Evolutionary conservation across 2,888 invertebrate species (phyloP), one percentile per base, ranked within the genome.

Genomic region (Spilosoma lubricipeda): DNA sequence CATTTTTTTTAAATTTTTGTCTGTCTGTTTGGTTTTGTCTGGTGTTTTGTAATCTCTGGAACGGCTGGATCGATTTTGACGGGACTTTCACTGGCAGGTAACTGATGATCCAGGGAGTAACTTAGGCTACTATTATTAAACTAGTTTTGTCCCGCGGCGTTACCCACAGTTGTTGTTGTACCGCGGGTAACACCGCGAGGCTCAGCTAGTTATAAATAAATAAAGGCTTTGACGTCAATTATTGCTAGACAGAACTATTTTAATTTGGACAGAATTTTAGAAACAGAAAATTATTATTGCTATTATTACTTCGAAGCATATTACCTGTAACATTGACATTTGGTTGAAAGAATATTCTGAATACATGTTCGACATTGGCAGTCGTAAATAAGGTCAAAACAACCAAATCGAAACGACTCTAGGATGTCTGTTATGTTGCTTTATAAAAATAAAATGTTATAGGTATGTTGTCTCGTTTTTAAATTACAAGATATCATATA

Each of bases 311-410:
- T 67, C 5, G 23, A 30, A 48, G 45, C 3, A 18, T 8, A 20
- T 23, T 48, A 30, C 20, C 8, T 30, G 45, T 67, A 45, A 45
- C 67, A 45, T 67, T 48, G 68, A 45, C 33, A 63, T 69, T 52
- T 30, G 63, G 52, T 64, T 73, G 48, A n/a, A 59, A n/a, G 15
- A 3, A 30, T 5, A 18, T 63, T 63, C 15, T 56, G 30, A 69
- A 36, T 52, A 64, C 56, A 30, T 65, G 42, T 66, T 56, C 56
- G 73, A 70, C 70, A 69, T 73, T 73, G 70, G 23, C 67, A 52
- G 27, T 52, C 30, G 36, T 69, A 73, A 73, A 73, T 73, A 73
- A 69, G 65, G 73, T 64, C 73, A 70, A 73, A 66, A 52, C 56
- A 27, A 73, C 67, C 30, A 48, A 48, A 66, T n/a, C 15, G 39